phyloP scores from a whole-genome alignment of 2,113 vertebrate species.

The Odocoileus virginianus region DNA sequence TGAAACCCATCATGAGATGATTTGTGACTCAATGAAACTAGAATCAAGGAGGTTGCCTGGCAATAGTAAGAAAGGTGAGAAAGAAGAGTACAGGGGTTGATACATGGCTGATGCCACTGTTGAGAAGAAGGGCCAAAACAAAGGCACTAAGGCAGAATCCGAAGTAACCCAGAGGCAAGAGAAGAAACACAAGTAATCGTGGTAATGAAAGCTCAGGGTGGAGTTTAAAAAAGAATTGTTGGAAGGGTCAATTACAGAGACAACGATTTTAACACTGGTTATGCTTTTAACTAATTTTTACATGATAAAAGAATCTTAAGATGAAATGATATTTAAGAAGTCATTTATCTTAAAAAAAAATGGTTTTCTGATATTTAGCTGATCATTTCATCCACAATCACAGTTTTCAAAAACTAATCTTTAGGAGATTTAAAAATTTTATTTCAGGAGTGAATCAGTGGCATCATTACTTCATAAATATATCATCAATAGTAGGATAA shows the following conservation, averaged over 20 bases:
- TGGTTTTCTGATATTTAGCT: not conserved
- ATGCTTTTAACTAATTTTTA: not conserved
- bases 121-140: not conserved
- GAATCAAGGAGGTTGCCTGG: not conserved
- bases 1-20: not conserved
- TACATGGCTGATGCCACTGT: not conserved
- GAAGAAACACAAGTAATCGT: not conserved
- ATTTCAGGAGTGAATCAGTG: not conserved
- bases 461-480: not conserved
- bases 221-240: not conserved
- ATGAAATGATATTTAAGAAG: not conserved
- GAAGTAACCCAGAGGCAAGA: not conserved
- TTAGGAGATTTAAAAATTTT: not conserved
- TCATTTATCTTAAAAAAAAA: not conserved
- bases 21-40: not conserved
- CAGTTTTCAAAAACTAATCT: not conserved
- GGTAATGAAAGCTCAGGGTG: not conserved
- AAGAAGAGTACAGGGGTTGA: not conserved
- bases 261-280: not conserved
- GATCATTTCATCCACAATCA: not conserved
- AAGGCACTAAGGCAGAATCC: too few relatives aligned
- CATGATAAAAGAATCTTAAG: not conserved
- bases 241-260: not conserved
- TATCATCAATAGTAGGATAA: not conserved
- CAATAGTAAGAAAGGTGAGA: not conserved